These are phyloP conservation scores for Gymnocephalus cernua DNA, from an alignment of 2,113 vertebrate species.

Conservation along the genomic window DNA sequence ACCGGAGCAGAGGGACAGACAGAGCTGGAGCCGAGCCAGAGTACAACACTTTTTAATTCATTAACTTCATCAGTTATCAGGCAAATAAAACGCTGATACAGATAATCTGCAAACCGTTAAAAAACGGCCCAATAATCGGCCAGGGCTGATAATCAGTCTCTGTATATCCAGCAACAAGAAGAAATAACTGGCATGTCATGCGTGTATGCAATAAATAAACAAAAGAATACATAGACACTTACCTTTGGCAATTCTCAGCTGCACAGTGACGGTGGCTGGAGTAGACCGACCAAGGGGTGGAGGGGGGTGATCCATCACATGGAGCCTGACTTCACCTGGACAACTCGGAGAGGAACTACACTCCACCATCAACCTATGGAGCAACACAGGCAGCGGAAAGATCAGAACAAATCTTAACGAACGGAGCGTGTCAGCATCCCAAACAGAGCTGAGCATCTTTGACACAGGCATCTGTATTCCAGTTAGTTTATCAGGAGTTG, in stretches of 20 bases:
- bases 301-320: constrained; percentile 25
- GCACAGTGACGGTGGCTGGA: constrained; percentile 31
- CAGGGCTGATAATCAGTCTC: too few species aligned
- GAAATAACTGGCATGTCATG: too few species aligned
- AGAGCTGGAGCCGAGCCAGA: too few species aligned
- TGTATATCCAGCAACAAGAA: too few species aligned
- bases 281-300: background rate
- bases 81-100: too few species aligned
- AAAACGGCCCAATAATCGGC: too few species aligned
- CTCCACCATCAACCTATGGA: constrained; percentile 59
- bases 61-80: too few species aligned
- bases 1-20: too few species aligned
- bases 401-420: background rate
- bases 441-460: background rate
- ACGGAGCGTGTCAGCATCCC: background rate
- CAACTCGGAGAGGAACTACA: constrained; percentile 51
- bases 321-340: constrained; percentile 47
- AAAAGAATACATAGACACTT: background rate
- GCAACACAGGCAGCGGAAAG: background rate
- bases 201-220: too few species aligned
- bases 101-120: too few species aligned
- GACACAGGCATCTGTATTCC: background rate
- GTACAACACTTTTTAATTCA: too few species aligned
- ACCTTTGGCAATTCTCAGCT: constrained; percentile 73
- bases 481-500: too few species aligned